Percentiles rank a stretch among this genome's conserved stretches.
phyloP scores from a whole-genome alignment of 2,888 invertebrate genomes.

The Synanthedon andrenaeformis region DNA sequence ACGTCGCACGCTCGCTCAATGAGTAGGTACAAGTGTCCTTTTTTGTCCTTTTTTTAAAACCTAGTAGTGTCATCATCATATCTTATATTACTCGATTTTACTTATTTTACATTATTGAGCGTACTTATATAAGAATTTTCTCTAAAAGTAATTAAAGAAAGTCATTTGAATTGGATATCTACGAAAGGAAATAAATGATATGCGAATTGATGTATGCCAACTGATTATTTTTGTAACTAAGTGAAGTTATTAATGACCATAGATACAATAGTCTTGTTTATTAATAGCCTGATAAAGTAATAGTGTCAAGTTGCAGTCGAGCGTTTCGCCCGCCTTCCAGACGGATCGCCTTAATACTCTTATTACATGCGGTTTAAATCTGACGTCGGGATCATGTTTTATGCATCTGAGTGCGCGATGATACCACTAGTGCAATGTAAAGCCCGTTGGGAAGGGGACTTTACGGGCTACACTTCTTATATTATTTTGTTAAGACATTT shows the following conservation, averaged over 20 bases:
- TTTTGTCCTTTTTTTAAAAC: too few species aligned
- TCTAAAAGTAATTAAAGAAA: too few species aligned
- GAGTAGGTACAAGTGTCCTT: too few species aligned
- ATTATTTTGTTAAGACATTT: constrained; percentile 38
- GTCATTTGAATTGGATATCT: too few species aligned
- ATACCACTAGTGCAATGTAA: constrained; percentile 59
- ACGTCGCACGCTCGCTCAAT: too few species aligned
- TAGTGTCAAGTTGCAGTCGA: neutral
- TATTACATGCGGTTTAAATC: constrained; percentile 68
- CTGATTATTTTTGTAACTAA: too few species aligned
- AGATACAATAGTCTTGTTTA: neutral
- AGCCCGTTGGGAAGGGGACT: constrained; percentile 49
- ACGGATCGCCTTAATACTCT: constrained; percentile 53
- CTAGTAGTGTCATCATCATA: too few species aligned
- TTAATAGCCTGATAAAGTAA: neutral
- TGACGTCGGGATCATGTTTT: constrained; percentile 66
- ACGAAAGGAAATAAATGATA: too few species aligned
- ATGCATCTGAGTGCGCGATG: constrained; percentile 64
- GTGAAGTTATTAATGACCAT: neutral
- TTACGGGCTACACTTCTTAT: constrained; percentile 44
- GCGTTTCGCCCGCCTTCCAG: constrained; percentile 30
- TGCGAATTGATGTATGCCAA: too few species aligned
- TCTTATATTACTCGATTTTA: too few species aligned
- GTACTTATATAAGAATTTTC: too few species aligned
- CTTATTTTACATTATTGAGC: too few species aligned